phyloP scores from a whole-genome alignment of 2,888 invertebrate species.

The Magallana nippona region DNA sequence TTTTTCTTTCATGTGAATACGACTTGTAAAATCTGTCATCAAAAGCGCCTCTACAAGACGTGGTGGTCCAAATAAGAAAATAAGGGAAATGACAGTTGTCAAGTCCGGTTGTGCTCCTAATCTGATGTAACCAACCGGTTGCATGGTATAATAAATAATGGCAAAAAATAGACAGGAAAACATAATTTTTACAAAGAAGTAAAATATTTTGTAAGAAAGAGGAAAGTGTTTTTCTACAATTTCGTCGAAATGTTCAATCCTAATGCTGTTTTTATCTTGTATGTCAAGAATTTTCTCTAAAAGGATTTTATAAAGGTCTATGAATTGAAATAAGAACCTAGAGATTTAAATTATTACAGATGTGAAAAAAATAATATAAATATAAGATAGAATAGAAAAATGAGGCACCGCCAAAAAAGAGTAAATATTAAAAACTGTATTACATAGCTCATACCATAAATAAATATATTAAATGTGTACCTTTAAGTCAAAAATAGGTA shows the following conservation, averaged over 20 bases:
- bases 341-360: background rate
- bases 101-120: background rate
- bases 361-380: background rate
- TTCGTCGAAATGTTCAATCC: background rate
- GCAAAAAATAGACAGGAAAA: background rate
- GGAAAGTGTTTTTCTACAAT: background rate
- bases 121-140: background rate
- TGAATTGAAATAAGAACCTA: background rate
- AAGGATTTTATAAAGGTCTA: background rate
- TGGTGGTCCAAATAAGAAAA: slow-evolving; percentile 3
- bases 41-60: background rate
- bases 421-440: slow-evolving; percentile 8
- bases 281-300: background rate
- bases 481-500: background rate
- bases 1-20: background rate
- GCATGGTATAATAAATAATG: background rate
- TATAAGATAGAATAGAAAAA: background rate
- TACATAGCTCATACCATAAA: background rate
- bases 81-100: background rate
- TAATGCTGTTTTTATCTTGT: background rate
- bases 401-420: background rate
- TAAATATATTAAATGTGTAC: background rate
- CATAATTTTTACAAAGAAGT: background rate
- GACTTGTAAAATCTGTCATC: background rate
- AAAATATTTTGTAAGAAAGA: background rate